Base-by-base conservation (phyloP, 2,888 invertebrate species). In the Drosophila prostipennis region DNA sequence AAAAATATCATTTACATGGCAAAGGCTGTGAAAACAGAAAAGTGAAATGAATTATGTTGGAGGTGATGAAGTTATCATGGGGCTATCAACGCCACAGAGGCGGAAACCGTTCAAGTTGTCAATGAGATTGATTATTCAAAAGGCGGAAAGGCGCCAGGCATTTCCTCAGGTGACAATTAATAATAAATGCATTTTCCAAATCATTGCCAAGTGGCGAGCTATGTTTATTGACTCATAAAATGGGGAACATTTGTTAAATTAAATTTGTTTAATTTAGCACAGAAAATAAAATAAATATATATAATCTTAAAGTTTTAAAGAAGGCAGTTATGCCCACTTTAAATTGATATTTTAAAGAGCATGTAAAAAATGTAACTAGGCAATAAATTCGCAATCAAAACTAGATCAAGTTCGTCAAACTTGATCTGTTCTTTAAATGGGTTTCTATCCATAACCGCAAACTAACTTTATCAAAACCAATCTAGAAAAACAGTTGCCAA, bases 121-220 rank as follows among this genome's bases (percentile, higher is more conserved):
- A 81, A 81, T 81, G 84, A 80, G 80, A 81, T 83, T 83, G 84
- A 81, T 83, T 81, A 77, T 81, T 76, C 61, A 58, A 58, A 34
- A 52, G 49, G 55, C 51, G 36, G 58, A 36, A 48, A 39, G 67
- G 58, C 58, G 69, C 58, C 46, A 54, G 14, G 40, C 39, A 6
- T 23, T 55, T 49, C 37, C 54, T 19, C 16, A 8, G 40, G 69
- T 45, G 68, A 52, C 57, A 73, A 79, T 77, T 79, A 72, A 82
- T 81, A 65, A 52, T 46, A n/a, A 52, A 46, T 57, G 57, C 43
- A 32, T 37, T 57, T 60, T 46, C 19, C 13, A 43, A 45, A 43
- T 36, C 36, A 23, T 29, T 10, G 16, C n/a, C 3, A 2, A 26
- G 10, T 42, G 34, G 23, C 34, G 13, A 29, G 36, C 11, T 6